Conservation (phyloP, 2,113 vertebrate species). For the Cranoglanis bouderius region DNA sequence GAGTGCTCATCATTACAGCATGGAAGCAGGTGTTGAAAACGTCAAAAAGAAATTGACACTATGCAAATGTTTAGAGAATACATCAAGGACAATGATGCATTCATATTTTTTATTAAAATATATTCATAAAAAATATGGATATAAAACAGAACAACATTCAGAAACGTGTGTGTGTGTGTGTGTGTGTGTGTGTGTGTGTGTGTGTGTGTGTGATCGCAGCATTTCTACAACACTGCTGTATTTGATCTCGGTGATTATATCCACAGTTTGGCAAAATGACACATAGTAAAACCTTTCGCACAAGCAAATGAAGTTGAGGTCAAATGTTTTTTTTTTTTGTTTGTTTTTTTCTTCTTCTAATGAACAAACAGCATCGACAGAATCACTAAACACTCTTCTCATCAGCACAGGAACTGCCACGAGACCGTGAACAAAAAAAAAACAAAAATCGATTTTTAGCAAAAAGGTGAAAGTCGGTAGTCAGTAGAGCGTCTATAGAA, state of each 20-base stretch:
- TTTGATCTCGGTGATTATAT: constrained; percentile 37
- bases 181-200: background rate
- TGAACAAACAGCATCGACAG: constrained; percentile 49
- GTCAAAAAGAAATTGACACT: too few relatives aligned
- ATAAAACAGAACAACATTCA: constrained; percentile 79
- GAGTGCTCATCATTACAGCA: too few relatives aligned
- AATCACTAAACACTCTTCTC: constrained; percentile 52
- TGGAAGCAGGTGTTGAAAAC: background rate
- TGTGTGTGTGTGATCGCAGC: constrained; percentile 2
- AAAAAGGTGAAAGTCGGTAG: constrained; percentile 45
- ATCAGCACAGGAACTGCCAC: constrained; percentile 53
- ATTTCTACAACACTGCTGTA: constrained; percentile 8
- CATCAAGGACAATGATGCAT: background rate
- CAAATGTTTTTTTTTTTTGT: constrained; percentile 15
- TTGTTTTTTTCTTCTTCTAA: constrained; percentile 23
- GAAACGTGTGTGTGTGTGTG: constrained; percentile 29
- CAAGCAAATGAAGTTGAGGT: constrained; percentile 37
- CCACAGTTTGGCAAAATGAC: constrained; percentile 41
- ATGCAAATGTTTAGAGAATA: background rate
- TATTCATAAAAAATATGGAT: constrained; percentile 89
- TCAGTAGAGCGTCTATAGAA: constrained; percentile 33
- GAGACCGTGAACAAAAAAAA: constrained; percentile 35
- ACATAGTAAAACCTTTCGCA: constrained; percentile 24
- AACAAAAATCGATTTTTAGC: constrained; percentile 16
- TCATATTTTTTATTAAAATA: constrained; percentile 82